Conservation (phyloP, 2,888 invertebrate species). For the Cephus sareptanus region DNA sequence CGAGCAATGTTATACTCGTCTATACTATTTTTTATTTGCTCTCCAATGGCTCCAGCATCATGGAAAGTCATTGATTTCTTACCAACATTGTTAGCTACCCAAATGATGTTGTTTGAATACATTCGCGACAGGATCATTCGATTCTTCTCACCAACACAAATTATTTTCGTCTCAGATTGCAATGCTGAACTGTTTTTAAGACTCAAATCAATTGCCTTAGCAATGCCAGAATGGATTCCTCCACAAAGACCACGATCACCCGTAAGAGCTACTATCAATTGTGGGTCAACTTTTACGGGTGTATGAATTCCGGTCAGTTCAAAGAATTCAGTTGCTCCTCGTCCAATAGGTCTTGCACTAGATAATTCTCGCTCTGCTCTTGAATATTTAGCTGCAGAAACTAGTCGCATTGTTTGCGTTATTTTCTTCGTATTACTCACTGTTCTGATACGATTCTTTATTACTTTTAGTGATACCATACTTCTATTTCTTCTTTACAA, state of each 20-base stretch:
- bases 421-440: slow-evolving; percentile 39
- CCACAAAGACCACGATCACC: slow-evolving; percentile 39
- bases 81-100: slow-evolving; percentile 33
- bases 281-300: slow-evolving; percentile 19
- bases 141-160: slow-evolving; percentile 35
- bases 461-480: slow-evolving; percentile 37
- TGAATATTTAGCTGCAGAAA: slow-evolving; percentile 35
- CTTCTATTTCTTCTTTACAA: slow-evolving; percentile 2
- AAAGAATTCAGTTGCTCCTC: slow-evolving; percentile 25
- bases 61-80: slow-evolving; percentile 34
- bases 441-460: slow-evolving; percentile 39
- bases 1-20: slow-evolving; percentile 24
- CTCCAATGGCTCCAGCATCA: slow-evolving; percentile 31
- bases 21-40: slow-evolving; percentile 24
- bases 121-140: slow-evolving; percentile 31
- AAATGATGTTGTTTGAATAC: slow-evolving; percentile 30
- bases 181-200: slow-evolving; percentile 19
- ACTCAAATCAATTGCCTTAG: slow-evolving; percentile 21
- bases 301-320: slow-evolving; percentile 25
- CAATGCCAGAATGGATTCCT: slow-evolving; percentile 36
- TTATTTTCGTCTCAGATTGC: slow-evolving; percentile 24
- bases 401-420: slow-evolving; percentile 37
- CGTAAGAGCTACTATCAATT: slow-evolving; percentile 30
- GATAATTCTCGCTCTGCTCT: slow-evolving; percentile 29
- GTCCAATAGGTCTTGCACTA: slow-evolving; percentile 25